phyloP scores from a whole-genome alignment of 2,113 vertebrate genomes.

The Andinoacara biseriatus region DNA sequence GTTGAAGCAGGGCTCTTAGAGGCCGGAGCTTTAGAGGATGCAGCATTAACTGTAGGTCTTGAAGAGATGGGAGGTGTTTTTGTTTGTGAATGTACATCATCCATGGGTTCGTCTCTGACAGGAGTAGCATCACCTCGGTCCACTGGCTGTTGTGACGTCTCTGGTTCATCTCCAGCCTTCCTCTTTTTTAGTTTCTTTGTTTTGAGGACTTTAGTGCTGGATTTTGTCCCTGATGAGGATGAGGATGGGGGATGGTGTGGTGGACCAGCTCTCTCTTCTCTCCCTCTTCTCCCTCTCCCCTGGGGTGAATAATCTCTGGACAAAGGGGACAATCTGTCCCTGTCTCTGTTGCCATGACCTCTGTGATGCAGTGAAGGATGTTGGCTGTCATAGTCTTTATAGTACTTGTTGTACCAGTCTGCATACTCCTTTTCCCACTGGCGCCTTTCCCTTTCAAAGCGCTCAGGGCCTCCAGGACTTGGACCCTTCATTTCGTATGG shows the following conservation, averaged over 20 bases:
- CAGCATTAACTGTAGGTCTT: constrained; percentile 18
- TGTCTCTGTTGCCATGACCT: constrained; percentile 65
- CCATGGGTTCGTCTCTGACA: constrained; percentile 96
- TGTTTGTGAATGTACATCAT: constrained; percentile 70
- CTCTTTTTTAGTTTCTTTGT: constrained; percentile 89
- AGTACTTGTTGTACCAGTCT: constrained; percentile 96
- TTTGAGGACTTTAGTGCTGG: constrained; percentile 83
- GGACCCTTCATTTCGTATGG: constrained; percentile 89
- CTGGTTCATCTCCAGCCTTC: constrained; percentile 89
- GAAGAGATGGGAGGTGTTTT: constrained; percentile 65
- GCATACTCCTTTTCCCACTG: constrained; percentile 95
- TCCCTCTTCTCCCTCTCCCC: constrained; percentile 86
- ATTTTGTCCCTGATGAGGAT: constrained; percentile 65
- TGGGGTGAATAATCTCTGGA: constrained; percentile 90
- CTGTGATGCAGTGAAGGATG: constrained; percentile 65
- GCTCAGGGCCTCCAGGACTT: constrained; percentile 80
- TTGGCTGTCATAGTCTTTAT: constrained; percentile 85
- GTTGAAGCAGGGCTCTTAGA: constrained; percentile 80
- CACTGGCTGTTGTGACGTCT: constrained; percentile 82
- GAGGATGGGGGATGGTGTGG: constrained; percentile 76
- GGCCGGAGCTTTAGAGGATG: constrained; percentile 46
- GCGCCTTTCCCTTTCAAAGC: constrained; percentile 90
- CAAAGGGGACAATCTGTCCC: constrained; percentile 79
- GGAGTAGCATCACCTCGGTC: constrained; percentile 96
- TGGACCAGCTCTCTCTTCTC: constrained; percentile 85